Evolutionary conservation across 2,113 vertebrate genomes (phyloP).

Genomic region (Dipodomys ordii): DNA sequence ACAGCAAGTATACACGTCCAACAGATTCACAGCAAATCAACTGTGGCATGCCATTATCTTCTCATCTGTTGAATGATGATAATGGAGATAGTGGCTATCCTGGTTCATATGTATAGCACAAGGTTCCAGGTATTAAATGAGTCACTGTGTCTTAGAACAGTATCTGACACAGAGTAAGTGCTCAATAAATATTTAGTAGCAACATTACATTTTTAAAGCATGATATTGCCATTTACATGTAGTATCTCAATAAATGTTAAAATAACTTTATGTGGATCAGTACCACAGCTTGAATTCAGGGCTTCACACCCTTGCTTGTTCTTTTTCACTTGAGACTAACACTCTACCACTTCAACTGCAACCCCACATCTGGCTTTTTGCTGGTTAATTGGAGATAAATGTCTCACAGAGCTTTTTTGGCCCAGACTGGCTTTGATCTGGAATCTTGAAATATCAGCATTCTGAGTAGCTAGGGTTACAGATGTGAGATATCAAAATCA

Average conservation of each 20-base stretch:
- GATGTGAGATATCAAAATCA: too few species aligned
- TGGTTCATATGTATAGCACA: background rate
- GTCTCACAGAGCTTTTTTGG: too few species aligned
- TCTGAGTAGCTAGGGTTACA: too few species aligned
- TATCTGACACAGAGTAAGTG: background rate
- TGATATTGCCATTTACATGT: background rate
- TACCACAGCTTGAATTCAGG: too few species aligned
- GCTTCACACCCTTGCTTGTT: too few species aligned
- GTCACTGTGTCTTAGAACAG: background rate
- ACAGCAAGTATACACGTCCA: background rate
- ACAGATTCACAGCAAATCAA: background rate
- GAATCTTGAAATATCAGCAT: too few species aligned
- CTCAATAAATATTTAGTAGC: background rate
- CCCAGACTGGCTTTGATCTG: too few species aligned
- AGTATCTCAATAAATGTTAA: background rate
- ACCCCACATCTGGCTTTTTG: too few species aligned
- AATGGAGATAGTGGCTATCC: background rate
- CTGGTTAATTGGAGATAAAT: too few species aligned
- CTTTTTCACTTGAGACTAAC: too few species aligned
- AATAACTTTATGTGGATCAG: background rate
- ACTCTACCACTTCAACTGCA: too few species aligned
- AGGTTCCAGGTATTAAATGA: background rate
- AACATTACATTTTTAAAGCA: background rate
- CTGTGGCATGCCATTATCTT: background rate
- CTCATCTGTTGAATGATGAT: background rate